A percentile compares a stretch with the other conserved stretches of the same genome.
These are phyloP conservation scores for Diabrotica undecimpunctata DNA, from an alignment of 1,140 invertebrate species.

Conservation along the genomic window DNA sequence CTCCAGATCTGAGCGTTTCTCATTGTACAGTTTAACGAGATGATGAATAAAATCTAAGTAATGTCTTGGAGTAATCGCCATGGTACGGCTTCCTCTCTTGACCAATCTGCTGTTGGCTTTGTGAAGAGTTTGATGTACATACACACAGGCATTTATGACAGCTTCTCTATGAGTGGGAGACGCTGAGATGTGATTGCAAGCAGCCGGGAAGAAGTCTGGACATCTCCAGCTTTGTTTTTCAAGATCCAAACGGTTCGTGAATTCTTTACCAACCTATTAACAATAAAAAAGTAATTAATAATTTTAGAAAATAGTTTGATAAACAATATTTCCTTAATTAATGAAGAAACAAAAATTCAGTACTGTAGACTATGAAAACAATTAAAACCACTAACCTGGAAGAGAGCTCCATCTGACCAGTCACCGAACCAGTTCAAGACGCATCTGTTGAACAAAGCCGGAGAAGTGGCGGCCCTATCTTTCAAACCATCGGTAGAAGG, in stretches of 20 bases:
- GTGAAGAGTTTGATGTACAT: constrained; percentile 96
- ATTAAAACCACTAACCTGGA: constrained; percentile 68
- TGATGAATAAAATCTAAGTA: constrained; percentile 99
- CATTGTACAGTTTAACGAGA: constrained; percentile 96
- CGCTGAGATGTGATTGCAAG: constrained; percentile 72
- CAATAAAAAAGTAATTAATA: not conserved
- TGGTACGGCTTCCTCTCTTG: constrained; percentile 89
- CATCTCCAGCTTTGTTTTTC: constrained; percentile 77
- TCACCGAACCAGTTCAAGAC: constrained; percentile 99
- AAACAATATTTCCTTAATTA: too few species aligned
- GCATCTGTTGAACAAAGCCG: constrained; percentile 98
- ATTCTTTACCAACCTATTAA: constrained; percentile 78
- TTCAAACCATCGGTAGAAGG: constrained; percentile 97
- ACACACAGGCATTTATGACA: constrained; percentile 97
- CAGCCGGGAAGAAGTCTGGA: constrained; percentile 85
- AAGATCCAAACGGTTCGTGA: constrained; percentile 79
- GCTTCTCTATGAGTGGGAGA: constrained; percentile 85
- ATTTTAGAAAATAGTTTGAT: too few species aligned
- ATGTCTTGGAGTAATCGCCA: constrained; percentile 96
- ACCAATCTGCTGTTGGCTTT: constrained; percentile 85
- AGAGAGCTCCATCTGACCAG: constrained; percentile 96
- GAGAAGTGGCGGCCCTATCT: constrained; percentile 96
- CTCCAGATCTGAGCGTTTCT: constrained; percentile 96
- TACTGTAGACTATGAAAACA: too few species aligned
- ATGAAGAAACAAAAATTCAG: too few species aligned